Base-by-base conservation (phyloP, 2,113 vertebrate species). In the Spea multiplicata region DNA sequence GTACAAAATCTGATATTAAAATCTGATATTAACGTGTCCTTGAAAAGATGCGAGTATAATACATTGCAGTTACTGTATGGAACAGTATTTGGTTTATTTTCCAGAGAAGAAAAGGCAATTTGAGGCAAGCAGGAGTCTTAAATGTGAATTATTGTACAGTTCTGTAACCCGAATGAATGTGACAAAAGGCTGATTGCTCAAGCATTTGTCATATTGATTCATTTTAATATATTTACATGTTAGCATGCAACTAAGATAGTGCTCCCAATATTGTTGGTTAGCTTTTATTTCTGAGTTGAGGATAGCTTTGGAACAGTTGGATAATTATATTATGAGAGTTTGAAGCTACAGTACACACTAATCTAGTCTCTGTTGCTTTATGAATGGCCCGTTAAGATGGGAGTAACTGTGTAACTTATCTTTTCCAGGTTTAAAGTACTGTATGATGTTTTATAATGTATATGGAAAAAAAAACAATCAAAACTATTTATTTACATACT, bases 401-500 rank as follows among this genome's bases (percentile, higher is more conserved):
- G 52, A 80, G 78, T 72, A 61, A 78, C 76, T 78, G 12, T 80
- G 8, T 64, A 47, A 73, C 50, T 67, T 80, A 74, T 73, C 62
- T 6, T 67, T 74, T 46, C 30, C 53, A 67, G 65, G 78, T 80
- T 80, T 80, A 64, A 80, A 80, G 70, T 68, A 61, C 52, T 72
- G 50, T 73, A 65, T 74, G 71, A 74, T 74, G 72, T 64, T 74
- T 74, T 74, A 45, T 64, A 14, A 68, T 80, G 65, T 73, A 74
- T 80, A 66, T 80, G 64, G 10, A 48, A 78, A 71, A 78, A 16
- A 78, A 65, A 66, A 72, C 44, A 45, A 65, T 67, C 74, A 45
- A 68, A 80, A 80, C 73, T 74, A n/a, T 45, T 74, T 80, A 80
- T 80, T 80, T 80, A 80, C 78, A 80, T 80, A 80, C 74, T 67